Base-by-base conservation (phyloP, 2,888 invertebrate genomes). In the Marasmarcha lunaedactyla region DNA sequence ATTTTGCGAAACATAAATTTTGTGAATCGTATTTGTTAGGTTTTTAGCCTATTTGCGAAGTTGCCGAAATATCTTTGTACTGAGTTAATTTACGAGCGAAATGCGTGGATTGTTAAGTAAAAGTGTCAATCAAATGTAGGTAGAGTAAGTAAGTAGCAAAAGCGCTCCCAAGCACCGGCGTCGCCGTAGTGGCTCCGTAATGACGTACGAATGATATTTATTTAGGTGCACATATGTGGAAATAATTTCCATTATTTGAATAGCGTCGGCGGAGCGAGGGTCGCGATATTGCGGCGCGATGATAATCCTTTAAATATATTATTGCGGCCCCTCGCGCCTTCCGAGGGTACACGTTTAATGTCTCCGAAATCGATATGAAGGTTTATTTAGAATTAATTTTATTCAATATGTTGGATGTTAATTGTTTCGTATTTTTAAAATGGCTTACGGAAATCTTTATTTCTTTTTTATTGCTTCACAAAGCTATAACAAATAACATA, bases 241-340 rank as follows among this genome's bases (percentile, higher is more conserved):
- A 79, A 78, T 79, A 76, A 79, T 79, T 77, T 74, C 71, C 77
- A 78, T 79, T 79, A 78, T 81, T 81, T 77, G 77, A 77, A 77
- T 77, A 74, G 77, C 71, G 67, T 59, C 49, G 52, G 42, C 41
- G 45, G 61, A 55, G 57, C 60, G 54, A 55, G 57, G 57, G 48
- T 54, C 51, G 54, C 73, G 72, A 76, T 81, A 81, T 81, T 83
- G 74, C 79, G 71, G 68, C 71, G 56, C 57, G 66, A 30, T 11
- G 30, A n/a, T 71, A 83, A 83, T 83, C 83, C 81, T 83, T 83
- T 83, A 83, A 83, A 83, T 83, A 83, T 83, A 83, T 83, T 81
- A 83, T 81, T 76, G 77, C 71, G 71, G 68, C 71, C 70, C 69
- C 54, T 55, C 39, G 41, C 38, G 39, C 43, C 39, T 40, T 12